Conservation (phyloP, 2,888 invertebrate genomes). For the Ephialtes manifestator region DNA sequence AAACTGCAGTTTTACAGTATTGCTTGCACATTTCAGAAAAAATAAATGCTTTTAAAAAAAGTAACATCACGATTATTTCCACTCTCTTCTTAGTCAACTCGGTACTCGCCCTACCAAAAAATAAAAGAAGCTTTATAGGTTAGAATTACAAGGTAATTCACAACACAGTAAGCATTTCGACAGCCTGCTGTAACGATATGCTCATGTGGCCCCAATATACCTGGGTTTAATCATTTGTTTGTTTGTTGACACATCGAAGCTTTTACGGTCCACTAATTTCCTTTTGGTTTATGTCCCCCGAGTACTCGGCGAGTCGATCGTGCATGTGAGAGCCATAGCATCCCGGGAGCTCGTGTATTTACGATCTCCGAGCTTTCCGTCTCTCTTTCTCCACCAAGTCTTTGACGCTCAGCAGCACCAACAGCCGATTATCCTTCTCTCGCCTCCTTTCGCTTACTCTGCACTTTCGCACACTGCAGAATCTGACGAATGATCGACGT, state of each 20-base stretch:
- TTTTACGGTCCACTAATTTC: conserved; percentile 35
- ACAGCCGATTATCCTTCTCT: conserved; percentile 37
- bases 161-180: background rate
- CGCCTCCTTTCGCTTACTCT: conserved; percentile 9
- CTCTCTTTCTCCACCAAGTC: conserved; percentile 22
- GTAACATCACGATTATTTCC: too few relatives aligned
- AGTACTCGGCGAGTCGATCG: conserved; percentile 39
- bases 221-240: conserved; percentile 43
- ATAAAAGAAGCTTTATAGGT: background rate
- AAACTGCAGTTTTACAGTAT: too few relatives aligned
- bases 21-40: too few relatives aligned
- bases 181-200: conserved; percentile 12
- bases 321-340: conserved; percentile 11
- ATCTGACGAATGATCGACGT: conserved; percentile 48
- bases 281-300: conserved; percentile 24
- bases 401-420: background rate
- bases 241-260: conserved; percentile 38
- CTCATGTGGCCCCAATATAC: conserved; percentile 9
- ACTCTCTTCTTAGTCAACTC: too few relatives aligned
- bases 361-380: conserved; percentile 42
- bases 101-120: too few relatives aligned
- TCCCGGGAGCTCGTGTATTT: conserved; percentile 17
- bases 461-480: conserved; percentile 43
- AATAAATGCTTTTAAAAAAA: too few relatives aligned
- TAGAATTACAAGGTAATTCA: background rate